Base-by-base conservation (phyloP, 1,140 invertebrate genomes). In the Drosophila obscura region DNA sequence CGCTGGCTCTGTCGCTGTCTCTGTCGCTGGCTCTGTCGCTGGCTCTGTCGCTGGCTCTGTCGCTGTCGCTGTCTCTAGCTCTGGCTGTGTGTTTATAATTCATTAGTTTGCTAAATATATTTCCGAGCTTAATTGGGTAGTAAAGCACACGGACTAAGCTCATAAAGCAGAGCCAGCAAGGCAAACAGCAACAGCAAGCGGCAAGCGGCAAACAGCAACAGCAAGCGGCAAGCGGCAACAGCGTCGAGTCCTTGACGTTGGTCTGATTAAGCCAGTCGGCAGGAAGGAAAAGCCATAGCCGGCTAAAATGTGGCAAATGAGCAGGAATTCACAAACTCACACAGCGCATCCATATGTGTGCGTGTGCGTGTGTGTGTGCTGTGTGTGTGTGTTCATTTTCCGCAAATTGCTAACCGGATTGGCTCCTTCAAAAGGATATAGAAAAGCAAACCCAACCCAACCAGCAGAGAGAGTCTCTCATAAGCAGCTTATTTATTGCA, bases 81-180 rank as follows among this genome's bases (percentile, higher is more conserved):
- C 2, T 24, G 4, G 22, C 22, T 24, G 22, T 71, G 48, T 82
- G 75, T 88, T 88, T 82, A 66, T 88, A 73, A 87, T 81, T 82
- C 79, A 82, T 87, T 77, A 87, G 72, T 78, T 88, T 79, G 72
- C 77, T 82, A 88, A 87, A 87, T 82, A 74, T 87, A 78, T 88
- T 82, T 79, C 63, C 66, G 48, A 73, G 63, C 83, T 87, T 82
- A 88, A 87, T 87, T 82, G 81, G 62, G 50, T 71, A 65, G 77
- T 56, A 78, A 77, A 72, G 78, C 73, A 68, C 59, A 72, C 80
- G 73, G 64, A 75, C 64, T 82, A 63, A 78, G 80, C 58, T 77
- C 80, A 78, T 82, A 78, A 74, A 79, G 62, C 72, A 65, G 35
- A 39, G 68, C 46, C 76, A 63, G 62, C 59, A 66, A 71, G 77